Conservation (phyloP, 2,797 vertebrate genomes). For the Scolopax rusticola region DNA sequence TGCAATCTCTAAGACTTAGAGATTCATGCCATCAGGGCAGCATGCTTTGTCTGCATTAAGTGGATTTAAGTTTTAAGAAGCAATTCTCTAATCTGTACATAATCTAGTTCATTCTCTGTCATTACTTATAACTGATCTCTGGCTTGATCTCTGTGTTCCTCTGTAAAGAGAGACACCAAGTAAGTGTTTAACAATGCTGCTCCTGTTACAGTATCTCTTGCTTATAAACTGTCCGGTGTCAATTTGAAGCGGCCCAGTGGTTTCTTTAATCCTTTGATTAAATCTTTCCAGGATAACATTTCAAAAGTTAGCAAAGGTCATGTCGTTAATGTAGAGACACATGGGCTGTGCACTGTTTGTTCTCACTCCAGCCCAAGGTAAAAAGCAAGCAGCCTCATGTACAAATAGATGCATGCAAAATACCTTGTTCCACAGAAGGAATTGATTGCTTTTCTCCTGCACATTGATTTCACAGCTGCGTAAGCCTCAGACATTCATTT, state of each 20-base stretch:
- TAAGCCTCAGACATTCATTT: neutral
- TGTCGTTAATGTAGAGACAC: neutral
- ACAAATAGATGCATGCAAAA: neutral
- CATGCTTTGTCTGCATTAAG: constrained; percentile 1
- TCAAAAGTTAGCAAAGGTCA: neutral
- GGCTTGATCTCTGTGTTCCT: neutral
- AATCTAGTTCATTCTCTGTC: constrained; percentile 36
- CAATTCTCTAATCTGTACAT: constrained; percentile 22
- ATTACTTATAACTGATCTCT: constrained; percentile 45
- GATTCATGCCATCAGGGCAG: neutral
- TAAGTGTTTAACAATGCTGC: constrained; percentile 1
- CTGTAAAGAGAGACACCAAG: neutral
- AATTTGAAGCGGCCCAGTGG: constrained; percentile 13
- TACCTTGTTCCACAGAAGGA: neutral
- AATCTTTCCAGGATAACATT: neutral
- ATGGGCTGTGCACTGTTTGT: neutral
- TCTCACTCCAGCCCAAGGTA: neutral
- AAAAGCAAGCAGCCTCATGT: neutral
- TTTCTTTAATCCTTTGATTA: constrained; percentile 60
- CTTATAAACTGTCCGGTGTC: neutral
- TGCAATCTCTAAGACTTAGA: neutral
- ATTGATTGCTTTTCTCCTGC: neutral
- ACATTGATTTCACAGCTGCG: neutral
- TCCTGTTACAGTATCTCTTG: neutral
- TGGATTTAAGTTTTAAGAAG: constrained; percentile 46